Base-by-base conservation (phyloP, 2,888 invertebrate species). In the Kryphioiulus occultus region DNA sequence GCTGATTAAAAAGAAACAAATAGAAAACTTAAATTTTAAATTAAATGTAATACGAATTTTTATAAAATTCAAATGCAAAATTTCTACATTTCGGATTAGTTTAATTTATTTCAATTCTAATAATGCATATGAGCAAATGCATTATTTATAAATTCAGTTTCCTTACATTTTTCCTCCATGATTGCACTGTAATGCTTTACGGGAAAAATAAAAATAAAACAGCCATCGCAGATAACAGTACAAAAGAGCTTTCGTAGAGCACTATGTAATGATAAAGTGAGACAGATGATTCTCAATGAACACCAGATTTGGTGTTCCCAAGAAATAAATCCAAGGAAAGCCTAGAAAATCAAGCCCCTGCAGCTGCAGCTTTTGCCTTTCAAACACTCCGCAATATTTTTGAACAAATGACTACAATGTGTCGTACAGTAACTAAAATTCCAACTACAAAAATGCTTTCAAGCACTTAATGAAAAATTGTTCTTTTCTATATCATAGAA, bases 261-360 rank as follows among this genome's bases (percentile, higher is more conserved):
- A 53, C 19, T 4, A n/a, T 53, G 19, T 53, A 53, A 53, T 53
- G 53, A 53, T 53, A 53, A n/a, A 53, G 53, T 53, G 53, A 53
- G 53, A 53, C 53, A n/a, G 53, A 53, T 53, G 53, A 53, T 53
- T 53, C 53, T 15, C 53, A 4, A 53, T 53, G 53, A 53, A 53
- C 53, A 53, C n/a, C 53, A 53, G 53, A 53, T 53, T 53, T 53
- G 53, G 53, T 53, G 53, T n/a, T 53, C 53, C 53, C 53, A 53
- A n/a, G 53, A 53, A n/a, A 53, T 53, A 53, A 53, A 53, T 53
- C 53, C 53, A 2, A 53, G 19, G n/a, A 53, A 53, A 53, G 53
- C 53, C 53, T 19, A n/a, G 10, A 53, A 53, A 53, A 53, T 53
- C 53, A 53, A 53, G 53, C n/a, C n/a, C 53, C n/a, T 53, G 53